Conservation (phyloP, 2,113 vertebrate genomes). For the Larimichthys polyactis region DNA sequence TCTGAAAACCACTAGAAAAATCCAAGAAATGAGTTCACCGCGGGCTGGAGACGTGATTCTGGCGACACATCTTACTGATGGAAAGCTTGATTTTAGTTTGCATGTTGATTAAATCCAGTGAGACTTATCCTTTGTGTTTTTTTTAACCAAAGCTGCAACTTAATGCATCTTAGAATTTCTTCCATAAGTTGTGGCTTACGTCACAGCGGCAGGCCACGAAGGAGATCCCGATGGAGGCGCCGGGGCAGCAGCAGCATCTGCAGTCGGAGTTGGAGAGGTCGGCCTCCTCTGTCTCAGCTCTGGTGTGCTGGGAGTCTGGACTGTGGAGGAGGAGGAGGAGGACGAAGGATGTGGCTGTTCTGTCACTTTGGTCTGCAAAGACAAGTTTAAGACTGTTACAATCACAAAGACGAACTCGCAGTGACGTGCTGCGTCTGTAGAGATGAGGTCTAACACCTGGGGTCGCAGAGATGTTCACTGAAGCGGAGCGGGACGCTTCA, state of each 20-base stretch:
- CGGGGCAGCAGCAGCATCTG: conserved; percentile 12
- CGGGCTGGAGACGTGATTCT: too few species aligned
- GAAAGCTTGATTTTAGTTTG: too few species aligned
- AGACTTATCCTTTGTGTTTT: too few species aligned
- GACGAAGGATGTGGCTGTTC: not conserved
- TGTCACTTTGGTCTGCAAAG: conserved; percentile 40
- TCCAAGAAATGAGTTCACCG: too few species aligned
- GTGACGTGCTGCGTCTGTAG: not conserved
- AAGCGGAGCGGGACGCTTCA: not conserved
- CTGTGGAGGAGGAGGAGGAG: not conserved
- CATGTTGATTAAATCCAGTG: too few species aligned
- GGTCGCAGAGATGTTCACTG: not conserved
- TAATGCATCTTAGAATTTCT: not conserved
- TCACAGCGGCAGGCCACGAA: conserved; percentile 44
- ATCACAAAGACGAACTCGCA: not conserved
- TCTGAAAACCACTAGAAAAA: too few species aligned
- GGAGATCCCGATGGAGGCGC: conserved; percentile 20
- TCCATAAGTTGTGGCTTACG: conserved; percentile 55
- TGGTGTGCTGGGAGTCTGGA: conserved; percentile 11
- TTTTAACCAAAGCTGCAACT: too few species aligned
- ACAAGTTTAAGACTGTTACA: not conserved
- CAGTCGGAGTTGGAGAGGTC: not conserved
- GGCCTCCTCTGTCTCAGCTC: conserved; percentile 78
- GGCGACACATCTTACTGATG: too few species aligned
- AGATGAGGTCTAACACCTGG: not conserved